Percentiles rank a stretch among this genome's conserved stretches.
Conservation (phyloP, 2,888 invertebrate species). For the Sceliomorpha sp. region DNA sequence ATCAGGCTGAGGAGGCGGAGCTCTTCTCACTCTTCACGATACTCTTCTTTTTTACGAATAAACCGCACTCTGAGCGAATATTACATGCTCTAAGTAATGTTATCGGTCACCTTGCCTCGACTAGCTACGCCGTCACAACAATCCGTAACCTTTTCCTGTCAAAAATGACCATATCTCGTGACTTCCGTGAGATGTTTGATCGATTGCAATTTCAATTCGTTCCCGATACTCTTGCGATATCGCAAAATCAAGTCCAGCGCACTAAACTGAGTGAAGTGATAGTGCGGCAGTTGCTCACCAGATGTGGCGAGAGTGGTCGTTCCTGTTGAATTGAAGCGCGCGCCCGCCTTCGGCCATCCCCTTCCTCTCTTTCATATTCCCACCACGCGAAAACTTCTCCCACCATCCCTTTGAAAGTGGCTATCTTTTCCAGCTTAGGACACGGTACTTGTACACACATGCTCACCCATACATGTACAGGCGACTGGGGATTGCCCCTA, state of each 20-base stretch:
- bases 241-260: constrained; percentile 2
- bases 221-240: too few species aligned
- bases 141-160: too few species aligned
- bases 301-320: constrained; percentile 75
- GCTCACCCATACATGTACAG: constrained; percentile 58
- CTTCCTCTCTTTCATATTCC: constrained; percentile 63
- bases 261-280: constrained; percentile 23
- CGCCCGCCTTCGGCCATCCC: constrained; percentile 78
- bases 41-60: constrained; percentile 12
- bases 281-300: constrained; percentile 73
- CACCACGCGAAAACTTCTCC: constrained; percentile 60
- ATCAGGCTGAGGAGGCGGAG: constrained; percentile 75
- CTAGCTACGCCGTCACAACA: too few species aligned
- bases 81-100: too few species aligned
- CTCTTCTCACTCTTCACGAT: constrained; percentile 62
- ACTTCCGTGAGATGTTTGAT: too few species aligned
- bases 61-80: constrained; percentile 21
- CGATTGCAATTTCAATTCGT: too few species aligned
- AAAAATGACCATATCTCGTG: too few species aligned
- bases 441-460: too few species aligned
- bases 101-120: too few species aligned
- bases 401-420: constrained; percentile 65
- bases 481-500: constrained; percentile 62
- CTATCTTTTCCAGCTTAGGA: constrained; percentile 73
- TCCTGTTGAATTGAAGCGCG: constrained; percentile 76